A percentile compares a stretch with the other conserved stretches of the same genome.
Evolutionary conservation across 2,888 invertebrate genomes (phyloP).

Genomic region (Acronicta psi): DNA sequence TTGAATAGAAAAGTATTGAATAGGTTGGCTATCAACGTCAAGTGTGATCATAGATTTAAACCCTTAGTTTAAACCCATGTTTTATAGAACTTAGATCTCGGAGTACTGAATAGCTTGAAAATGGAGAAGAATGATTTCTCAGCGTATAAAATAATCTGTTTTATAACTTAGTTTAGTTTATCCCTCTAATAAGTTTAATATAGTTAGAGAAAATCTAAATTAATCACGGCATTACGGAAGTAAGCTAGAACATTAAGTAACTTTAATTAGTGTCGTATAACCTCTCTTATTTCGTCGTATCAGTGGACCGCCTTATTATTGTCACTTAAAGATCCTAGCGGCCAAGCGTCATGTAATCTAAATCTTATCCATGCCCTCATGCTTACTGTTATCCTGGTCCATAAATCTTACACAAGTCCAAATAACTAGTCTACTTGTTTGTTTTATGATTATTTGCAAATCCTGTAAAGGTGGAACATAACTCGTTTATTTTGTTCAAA

Average conservation of each 20-base stretch:
- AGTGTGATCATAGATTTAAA: too few species aligned
- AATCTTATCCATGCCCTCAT: constrained; percentile 10
- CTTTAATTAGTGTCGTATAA: constrained; percentile 34
- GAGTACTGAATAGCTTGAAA: too few species aligned
- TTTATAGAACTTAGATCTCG: too few species aligned
- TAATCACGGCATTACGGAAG: constrained; percentile 15
- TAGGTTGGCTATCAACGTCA: too few species aligned
- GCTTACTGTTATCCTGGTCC: constrained; percentile 33
- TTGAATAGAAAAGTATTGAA: too few species aligned
- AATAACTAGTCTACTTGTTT: constrained; percentile 26
- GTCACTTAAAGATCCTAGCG: constrained; percentile 33
- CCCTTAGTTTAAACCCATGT: too few species aligned
- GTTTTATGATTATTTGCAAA: constrained; percentile 36
- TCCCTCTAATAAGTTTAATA: too few species aligned
- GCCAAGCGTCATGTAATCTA: constrained; percentile 33
- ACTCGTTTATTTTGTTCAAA: constrained; percentile 38
- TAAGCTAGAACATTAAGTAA: constrained; percentile 15
- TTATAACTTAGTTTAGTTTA: too few species aligned
- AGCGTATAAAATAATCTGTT: too few species aligned
- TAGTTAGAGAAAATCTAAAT: not conserved
- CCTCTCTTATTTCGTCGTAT: constrained; percentile 39
- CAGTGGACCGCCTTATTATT: constrained; percentile 36
- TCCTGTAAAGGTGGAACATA: constrained; percentile 27
- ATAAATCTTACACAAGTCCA: constrained; percentile 39
- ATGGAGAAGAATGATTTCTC: too few species aligned